Conservation (phyloP, 2,888 invertebrate species). For the Acrocyrtus sp. region DNA sequence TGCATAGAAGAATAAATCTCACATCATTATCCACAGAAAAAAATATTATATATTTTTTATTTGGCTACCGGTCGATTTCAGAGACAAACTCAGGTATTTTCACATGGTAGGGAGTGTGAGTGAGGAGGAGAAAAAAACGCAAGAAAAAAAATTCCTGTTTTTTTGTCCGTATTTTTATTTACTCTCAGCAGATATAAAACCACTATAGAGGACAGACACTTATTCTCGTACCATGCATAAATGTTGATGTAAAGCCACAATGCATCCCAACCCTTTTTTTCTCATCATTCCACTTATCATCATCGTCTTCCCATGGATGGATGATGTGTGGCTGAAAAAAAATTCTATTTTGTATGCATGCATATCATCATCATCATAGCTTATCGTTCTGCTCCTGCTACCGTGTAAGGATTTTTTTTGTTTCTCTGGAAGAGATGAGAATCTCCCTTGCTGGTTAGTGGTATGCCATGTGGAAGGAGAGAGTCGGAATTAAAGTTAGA, state of each 20-base stretch:
- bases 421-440: too few relatives aligned
- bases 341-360: conserved; percentile 8
- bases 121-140: conserved; percentile 13
- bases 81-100: conserved; percentile 1
- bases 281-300: conserved; percentile 36
- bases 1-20: conserved; percentile 3
- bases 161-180: conserved; percentile 19
- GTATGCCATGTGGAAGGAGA: conserved; percentile 5
- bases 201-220: background rate
- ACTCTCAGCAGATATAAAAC: background rate
- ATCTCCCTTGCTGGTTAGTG: background rate
- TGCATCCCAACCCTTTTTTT: conserved; percentile 32
- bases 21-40: conserved; percentile 8
- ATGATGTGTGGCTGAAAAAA: too few relatives aligned
- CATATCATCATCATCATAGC: background rate
- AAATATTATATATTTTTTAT: background rate
- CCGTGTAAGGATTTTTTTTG: background rate
- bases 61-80: background rate
- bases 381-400: too few relatives aligned
- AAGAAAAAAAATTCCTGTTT: too few relatives aligned
- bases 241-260: background rate
- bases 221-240: background rate
- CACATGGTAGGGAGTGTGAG: too few relatives aligned
- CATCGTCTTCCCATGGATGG: too few relatives aligned
- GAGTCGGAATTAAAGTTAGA: conserved; percentile 1